Base-by-base conservation (phyloP, 2,888 invertebrate genomes). In the Lasius fuliginosus region DNA sequence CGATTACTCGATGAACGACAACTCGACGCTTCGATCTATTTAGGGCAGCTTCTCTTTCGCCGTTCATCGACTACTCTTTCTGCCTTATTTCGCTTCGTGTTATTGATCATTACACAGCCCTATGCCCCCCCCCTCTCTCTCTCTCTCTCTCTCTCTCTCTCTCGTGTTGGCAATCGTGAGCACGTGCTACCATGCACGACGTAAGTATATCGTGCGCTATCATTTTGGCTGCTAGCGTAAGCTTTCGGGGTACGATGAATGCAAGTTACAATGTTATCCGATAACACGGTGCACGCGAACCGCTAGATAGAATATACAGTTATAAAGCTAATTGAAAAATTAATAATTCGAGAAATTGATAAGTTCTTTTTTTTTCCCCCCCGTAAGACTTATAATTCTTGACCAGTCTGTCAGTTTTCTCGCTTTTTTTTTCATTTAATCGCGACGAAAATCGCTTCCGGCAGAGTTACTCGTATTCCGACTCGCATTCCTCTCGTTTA, bases 101-200 rank as follows among this genome's bases (percentile, higher is more conserved):
- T 81, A 81, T 81, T 73, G 79, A 81, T 81, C 79, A 81, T 81
- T 79, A 71, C 40, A 71, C 58, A 60, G 46, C 42, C 27, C 12
- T 33, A 60, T 23, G n/a, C 40, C 11, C 23, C 0, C 23, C 0
- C 23, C 0, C 23, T 23, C 23, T 23, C 23, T 23, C 23, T 23
- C 23, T 23, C 23, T 23, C 23, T 23, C 8, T 4, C 18, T 18
- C 33, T 46, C 46, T 40, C 33, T 53, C 8, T 46, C 49, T 49
- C 49, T 23, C 23, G 12, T 30, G 69, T 30, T 42, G 58, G 58
- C 33, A 60, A 79, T 71, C 71, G 18, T 23, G 18, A 81, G 73
- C 79, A 81, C 79, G 73, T 81, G 79, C 73, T 18, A 36, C 58
- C 73, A 27, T 60, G 79, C 71, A 42, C 58, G 58, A 23, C 58